These are phyloP conservation scores for Thecocarcelia acutangulata DNA, from an alignment of 2,888 invertebrate genomes.

Conservation along the genomic window DNA sequence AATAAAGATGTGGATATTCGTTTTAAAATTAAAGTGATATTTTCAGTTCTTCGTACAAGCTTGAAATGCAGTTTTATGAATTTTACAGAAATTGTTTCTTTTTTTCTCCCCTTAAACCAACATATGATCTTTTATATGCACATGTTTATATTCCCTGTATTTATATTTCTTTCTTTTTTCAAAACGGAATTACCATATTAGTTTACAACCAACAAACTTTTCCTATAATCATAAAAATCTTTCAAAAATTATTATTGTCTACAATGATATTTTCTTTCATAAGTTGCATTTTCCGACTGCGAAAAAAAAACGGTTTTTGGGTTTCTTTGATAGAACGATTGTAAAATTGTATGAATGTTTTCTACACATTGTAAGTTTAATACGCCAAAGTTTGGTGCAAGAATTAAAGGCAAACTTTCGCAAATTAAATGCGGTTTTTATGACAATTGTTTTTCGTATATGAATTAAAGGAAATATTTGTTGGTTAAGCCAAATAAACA, in stretches of 20 bases:
- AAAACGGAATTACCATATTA: conserved; percentile 48
- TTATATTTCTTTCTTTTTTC: background rate
- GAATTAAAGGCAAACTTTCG: conserved; percentile 48
- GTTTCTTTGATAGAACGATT: background rate
- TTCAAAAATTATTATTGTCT: conserved; percentile 62
- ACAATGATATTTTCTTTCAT: conserved; percentile 65
- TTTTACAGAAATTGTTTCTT: too few species aligned
- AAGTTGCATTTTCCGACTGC: conserved; percentile 41
- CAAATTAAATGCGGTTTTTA: conserved; percentile 56
- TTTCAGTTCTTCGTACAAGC: too few species aligned
- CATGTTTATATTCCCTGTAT: conserved; percentile 4
- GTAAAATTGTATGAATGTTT: background rate
- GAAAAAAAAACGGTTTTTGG: conserved; percentile 11
- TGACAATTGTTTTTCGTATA: conserved; percentile 32
- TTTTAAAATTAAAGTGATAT: too few species aligned
- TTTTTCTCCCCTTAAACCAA: background rate
- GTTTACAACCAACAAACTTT: conserved; percentile 73
- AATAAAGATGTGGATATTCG: too few species aligned
- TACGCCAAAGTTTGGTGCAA: conserved; percentile 58
- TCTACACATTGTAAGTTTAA: conserved; percentile 26
- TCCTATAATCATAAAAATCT: conserved; percentile 78
- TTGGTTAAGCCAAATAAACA: too few species aligned
- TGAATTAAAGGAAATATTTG: background rate
- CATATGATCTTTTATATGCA: background rate
- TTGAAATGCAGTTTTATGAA: too few species aligned